Conservation (phyloP, 2,113 vertebrate species). For the Heterochromis multidens region DNA sequence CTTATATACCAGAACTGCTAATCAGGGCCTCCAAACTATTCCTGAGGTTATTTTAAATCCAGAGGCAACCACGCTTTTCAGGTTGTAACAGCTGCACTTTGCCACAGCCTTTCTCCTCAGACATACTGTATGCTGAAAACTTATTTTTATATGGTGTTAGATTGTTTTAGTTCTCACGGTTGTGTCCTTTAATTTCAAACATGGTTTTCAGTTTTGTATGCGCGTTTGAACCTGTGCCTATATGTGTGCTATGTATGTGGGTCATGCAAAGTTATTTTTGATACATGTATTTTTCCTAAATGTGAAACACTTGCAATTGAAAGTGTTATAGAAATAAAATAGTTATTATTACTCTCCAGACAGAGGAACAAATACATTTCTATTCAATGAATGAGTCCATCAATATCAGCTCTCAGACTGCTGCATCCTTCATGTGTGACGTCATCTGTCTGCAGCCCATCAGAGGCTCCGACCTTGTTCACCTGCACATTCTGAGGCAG, state of each 20-base stretch:
- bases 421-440: neutral
- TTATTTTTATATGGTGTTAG: too few species aligned
- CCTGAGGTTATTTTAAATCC: neutral
- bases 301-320: neutral
- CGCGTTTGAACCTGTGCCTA: rapidly evolving
- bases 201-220: neutral
- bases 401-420: neutral
- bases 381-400: neutral
- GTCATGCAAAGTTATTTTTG: neutral
- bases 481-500: neutral
- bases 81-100: neutral
- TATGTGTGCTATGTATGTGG: neutral
- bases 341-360: neutral
- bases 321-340: neutral
- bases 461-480: neutral
- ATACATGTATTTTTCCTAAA: neutral
- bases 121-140: neutral
- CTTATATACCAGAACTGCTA: neutral
- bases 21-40: neutral
- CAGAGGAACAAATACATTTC: too few species aligned
- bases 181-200: neutral
- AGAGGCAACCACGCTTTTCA: neutral
- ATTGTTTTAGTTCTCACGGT: too few species aligned
- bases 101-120: neutral
- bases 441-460: neutral